Conservation (phyloP, 2,113 vertebrate genomes). For the Periophthalmodon schlosseri region DNA sequence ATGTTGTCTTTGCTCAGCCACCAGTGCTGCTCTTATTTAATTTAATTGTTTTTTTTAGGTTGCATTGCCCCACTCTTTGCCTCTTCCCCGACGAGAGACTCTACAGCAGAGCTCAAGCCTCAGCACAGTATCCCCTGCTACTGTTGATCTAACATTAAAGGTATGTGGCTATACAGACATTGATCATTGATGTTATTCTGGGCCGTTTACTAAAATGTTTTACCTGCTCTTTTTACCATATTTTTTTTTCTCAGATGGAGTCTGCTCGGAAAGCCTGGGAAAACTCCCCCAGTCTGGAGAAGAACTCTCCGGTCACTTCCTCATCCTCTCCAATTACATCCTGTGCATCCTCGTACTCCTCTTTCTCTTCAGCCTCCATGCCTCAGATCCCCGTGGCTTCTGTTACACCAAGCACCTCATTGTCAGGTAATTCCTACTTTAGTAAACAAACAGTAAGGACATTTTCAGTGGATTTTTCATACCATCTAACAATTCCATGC, state of each 20-base stretch:
- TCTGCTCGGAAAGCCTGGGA: conserved; percentile 98
- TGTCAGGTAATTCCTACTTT: conserved; percentile 81
- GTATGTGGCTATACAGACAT: conserved; percentile 62
- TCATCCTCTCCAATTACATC: conserved; percentile 87
- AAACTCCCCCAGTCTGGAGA: conserved; percentile 95
- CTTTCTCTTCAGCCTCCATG: conserved; percentile 93
- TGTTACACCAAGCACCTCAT: conserved; percentile 92
- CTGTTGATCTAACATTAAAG: conserved; percentile 97
- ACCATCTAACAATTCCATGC: neutral
- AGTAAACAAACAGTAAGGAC: neutral
- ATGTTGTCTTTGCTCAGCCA: neutral
- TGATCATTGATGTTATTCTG: neutral
- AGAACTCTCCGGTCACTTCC: conserved; percentile 89
- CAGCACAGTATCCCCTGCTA: conserved; percentile 94
- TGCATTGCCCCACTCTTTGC: conserved; percentile 91
- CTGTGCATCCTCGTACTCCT: conserved; percentile 85
- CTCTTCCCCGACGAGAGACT: conserved; percentile 92
- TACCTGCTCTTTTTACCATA: neutral
- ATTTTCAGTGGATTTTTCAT: neutral
- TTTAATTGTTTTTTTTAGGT: conserved; percentile 74
- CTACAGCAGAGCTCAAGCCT: conserved; percentile 94
- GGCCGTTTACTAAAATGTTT: neutral
- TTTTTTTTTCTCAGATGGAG: conserved; percentile 86
- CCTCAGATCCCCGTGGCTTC: conserved; percentile 97
- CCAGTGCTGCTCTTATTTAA: neutral